Conservation (phyloP, 2,797 vertebrate species). For the Chiloscyllium punctatum region DNA sequence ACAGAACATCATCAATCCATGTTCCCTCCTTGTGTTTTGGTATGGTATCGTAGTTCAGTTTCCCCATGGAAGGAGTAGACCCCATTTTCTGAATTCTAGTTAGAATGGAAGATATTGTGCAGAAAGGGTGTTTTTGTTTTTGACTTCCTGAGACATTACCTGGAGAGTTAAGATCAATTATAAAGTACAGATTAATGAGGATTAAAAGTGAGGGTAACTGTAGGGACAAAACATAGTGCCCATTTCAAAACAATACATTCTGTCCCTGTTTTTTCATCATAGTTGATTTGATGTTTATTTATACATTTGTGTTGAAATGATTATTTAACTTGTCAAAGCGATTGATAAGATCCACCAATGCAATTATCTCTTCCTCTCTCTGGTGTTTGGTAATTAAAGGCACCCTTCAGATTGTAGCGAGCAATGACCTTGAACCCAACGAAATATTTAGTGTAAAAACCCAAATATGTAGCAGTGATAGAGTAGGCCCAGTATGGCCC, state of each 20-base stretch:
- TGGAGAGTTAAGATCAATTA: not conserved
- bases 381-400: not conserved
- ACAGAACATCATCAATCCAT: not conserved
- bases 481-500: no score
- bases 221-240: not conserved
- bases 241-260: not conserved
- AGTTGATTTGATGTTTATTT: not conserved
- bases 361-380: not conserved
- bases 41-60: not conserved
- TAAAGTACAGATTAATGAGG: not conserved
- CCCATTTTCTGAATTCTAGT: not conserved
- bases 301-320: not conserved
- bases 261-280: not conserved
- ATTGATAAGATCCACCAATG: not conserved
- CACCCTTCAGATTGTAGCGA: not conserved
- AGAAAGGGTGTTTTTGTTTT: not conserved
- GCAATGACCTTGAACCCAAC: no score
- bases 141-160: not conserved
- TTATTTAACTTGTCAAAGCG: not conserved
- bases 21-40: not conserved
- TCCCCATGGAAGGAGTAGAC: not conserved
- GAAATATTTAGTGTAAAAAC: no score
- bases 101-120: not conserved
- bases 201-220: not conserved
- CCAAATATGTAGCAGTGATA: no score